phyloP scores from a whole-genome alignment of 2,113 vertebrate genomes.

The Oreocharis arfaki region DNA sequence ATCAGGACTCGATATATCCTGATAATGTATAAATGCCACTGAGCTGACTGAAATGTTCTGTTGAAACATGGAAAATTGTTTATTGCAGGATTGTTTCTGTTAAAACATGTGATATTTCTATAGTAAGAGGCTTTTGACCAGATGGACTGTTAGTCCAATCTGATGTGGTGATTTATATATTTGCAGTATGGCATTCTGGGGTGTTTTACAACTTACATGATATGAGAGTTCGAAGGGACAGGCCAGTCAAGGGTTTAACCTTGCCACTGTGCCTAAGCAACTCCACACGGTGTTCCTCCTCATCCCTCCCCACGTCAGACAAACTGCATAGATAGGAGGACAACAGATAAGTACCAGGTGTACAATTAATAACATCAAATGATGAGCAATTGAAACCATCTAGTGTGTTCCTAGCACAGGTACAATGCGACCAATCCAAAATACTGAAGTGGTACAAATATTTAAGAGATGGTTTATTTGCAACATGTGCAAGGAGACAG shows the following conservation, averaged over 20 bases:
- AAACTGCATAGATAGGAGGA: neutral
- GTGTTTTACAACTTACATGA: neutral
- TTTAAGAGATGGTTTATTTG: neutral
- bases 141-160: neutral
- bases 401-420: neutral
- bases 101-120: neutral
- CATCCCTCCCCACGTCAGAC: accelerated
- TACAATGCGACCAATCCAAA: neutral
- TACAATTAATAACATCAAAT: neutral
- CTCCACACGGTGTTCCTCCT: neutral
- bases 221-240: neutral
- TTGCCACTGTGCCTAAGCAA: neutral
- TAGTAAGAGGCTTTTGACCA: neutral
- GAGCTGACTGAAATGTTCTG: neutral
- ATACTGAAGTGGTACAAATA: neutral
- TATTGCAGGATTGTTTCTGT: neutral
- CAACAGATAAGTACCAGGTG: neutral
- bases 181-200: neutral
- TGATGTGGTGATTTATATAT: neutral
- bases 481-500: neutral
- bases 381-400: neutral
- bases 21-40: neutral
- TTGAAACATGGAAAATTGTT: neutral
- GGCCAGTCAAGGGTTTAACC: neutral
- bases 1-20: neutral